phyloP scores from a whole-genome alignment of 2,797 vertebrate genomes.

The Sebastes steindachneri region DNA sequence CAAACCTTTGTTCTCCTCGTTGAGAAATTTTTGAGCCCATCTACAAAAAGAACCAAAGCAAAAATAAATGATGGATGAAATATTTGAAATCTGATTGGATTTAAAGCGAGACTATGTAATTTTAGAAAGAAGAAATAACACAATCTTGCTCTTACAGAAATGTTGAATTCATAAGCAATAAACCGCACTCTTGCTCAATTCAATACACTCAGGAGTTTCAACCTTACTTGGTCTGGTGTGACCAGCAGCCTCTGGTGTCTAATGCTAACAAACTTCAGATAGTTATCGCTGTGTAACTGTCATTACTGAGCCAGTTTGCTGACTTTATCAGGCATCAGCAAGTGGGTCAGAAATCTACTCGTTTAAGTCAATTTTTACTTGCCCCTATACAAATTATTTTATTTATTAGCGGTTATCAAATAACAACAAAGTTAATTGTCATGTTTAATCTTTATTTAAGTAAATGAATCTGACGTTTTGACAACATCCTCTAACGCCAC shows the following conservation, averaged over 20 bases:
- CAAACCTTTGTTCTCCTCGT: conserved; percentile 92
- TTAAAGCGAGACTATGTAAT: neutral
- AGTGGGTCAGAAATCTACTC: neutral
- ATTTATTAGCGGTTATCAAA: too few species aligned
- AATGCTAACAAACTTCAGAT: neutral
- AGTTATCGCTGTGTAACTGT: neutral
- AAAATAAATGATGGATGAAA: neutral
- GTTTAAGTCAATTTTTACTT: neutral
- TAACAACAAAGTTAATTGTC: too few species aligned
- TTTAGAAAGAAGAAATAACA: neutral
- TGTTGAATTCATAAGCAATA: neutral
- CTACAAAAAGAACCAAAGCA: conserved; percentile 68
- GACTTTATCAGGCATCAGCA: neutral
- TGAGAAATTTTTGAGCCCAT: conserved; percentile 98
- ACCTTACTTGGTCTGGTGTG: neutral
- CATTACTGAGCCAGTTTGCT: neutral
- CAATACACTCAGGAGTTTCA: neutral
- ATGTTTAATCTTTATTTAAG: too few species aligned
- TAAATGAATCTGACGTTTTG: too few species aligned
- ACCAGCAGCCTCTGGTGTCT: neutral
- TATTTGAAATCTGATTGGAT: neutral
- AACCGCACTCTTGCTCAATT: neutral
- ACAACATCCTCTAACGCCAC: too few species aligned
- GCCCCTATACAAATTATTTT: neutral
- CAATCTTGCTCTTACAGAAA: neutral